A percentile compares a stretch with the other conserved stretches of the same genome.
Evolutionary conservation across 2,888 invertebrate species (phyloP).

Genomic region (Orthonevra nobilis): DNA sequence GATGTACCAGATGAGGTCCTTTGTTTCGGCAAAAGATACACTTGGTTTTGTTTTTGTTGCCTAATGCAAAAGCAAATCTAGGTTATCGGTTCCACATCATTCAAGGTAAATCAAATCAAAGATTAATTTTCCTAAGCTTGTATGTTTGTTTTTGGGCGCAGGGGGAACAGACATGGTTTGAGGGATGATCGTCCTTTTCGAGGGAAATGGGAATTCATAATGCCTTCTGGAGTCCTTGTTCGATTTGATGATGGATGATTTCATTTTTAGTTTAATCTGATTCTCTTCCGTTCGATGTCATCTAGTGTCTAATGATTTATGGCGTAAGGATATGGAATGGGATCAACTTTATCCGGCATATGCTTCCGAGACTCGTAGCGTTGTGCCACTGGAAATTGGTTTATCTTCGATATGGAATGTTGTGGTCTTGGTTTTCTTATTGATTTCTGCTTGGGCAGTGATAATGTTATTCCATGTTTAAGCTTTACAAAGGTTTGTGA

Average conservation of each 20-base stretch:
- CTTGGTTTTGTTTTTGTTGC: neutral
- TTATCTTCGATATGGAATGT: conserved; percentile 3
- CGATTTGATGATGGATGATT: conserved; percentile 33
- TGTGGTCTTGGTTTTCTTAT: neutral
- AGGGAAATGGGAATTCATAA: neutral
- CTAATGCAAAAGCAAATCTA: conserved; percentile 22
- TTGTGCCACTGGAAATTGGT: conserved; percentile 24
- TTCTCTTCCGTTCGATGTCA: neutral
- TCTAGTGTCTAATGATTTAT: conserved; percentile 25
- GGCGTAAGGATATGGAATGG: neutral
- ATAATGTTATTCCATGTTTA: no score
- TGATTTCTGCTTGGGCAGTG: neutral
- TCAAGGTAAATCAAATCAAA: conserved; percentile 1
- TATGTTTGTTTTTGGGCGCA: no score
- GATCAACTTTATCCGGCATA: neutral
- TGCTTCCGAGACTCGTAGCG: conserved; percentile 15
- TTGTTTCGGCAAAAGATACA: conserved; percentile 1
- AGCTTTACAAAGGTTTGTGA: no score
- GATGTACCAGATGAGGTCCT: conserved; percentile 4
- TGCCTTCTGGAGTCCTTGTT: conserved; percentile 2
- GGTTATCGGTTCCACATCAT: conserved; percentile 18
- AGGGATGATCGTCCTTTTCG: neutral
- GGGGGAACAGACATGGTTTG: neutral
- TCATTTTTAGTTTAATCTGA: neutral
- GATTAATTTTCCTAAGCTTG: conserved; percentile 16